Conservation (phyloP, 2,113 vertebrate species). For the Fulmarus glacialis region DNA sequence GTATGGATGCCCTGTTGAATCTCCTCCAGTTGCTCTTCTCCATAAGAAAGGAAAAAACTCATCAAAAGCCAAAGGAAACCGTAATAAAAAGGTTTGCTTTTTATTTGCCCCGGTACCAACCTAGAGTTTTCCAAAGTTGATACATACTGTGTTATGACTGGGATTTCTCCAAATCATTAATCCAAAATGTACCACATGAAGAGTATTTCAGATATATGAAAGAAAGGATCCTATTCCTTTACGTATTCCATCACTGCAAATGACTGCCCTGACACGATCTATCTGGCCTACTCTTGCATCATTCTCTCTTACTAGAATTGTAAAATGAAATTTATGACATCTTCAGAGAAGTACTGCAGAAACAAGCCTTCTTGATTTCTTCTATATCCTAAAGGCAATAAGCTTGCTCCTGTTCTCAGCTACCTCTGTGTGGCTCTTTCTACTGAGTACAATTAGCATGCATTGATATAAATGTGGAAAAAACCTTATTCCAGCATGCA, state of each 20-base stretch:
- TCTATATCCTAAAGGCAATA: neutral
- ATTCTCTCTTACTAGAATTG: neutral
- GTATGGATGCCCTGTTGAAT: conserved; percentile 89
- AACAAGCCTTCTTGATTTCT: neutral
- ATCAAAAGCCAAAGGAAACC: conserved; percentile 78
- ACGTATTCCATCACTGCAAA: neutral
- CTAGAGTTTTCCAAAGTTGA: neutral
- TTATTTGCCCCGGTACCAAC: neutral
- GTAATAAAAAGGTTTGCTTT: conserved; percentile 87
- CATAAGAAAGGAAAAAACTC: conserved; percentile 79
- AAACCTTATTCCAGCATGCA: neutral
- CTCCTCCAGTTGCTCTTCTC: conserved; percentile 78
- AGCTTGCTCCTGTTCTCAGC: neutral
- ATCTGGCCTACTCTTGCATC: neutral
- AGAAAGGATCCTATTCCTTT: neutral
- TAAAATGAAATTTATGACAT: neutral
- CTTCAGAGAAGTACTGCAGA: neutral
- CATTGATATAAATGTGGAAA: neutral
- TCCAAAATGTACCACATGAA: neutral
- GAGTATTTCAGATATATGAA: neutral
- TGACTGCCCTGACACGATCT: accelerated
- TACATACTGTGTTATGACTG: neutral
- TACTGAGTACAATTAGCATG: neutral
- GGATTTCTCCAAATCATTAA: neutral
- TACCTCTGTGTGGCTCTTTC: neutral